phyloP scores from a whole-genome alignment of 2,888 invertebrate genomes.

The Arenicola marina region DNA sequence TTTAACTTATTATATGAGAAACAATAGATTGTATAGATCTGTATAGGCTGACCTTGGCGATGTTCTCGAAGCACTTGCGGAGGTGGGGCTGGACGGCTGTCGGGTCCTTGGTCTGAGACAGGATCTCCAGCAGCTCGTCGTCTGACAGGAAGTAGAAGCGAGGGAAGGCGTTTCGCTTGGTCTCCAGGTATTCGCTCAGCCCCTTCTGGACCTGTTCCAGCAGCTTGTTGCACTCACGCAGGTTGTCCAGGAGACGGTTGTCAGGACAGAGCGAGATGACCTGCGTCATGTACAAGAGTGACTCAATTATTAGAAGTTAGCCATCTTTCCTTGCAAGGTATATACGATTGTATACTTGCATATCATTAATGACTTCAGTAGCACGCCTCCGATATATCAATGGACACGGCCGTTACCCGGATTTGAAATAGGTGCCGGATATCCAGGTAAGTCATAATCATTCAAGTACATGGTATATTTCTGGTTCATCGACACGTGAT shows the following conservation, averaged over 20 bases:
- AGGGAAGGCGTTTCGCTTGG: slow-evolving; percentile 65
- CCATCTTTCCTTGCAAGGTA: too few relatives aligned
- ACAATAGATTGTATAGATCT: background rate
- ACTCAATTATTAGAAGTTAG: too few relatives aligned
- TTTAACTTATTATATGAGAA: background rate
- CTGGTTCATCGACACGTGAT: too few relatives aligned
- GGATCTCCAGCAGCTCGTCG: slow-evolving; percentile 62
- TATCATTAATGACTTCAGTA: too few relatives aligned
- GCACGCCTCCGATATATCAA: too few relatives aligned
- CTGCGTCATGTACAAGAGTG: too few relatives aligned
- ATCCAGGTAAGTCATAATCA: too few relatives aligned
- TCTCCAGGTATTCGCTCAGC: slow-evolving; percentile 62
- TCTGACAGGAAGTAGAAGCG: slow-evolving; percentile 63
- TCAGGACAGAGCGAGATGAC: slow-evolving; percentile 61
- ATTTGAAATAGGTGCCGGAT: too few relatives aligned
- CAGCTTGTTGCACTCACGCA: slow-evolving; percentile 72
- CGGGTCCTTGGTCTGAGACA: slow-evolving; percentile 63
- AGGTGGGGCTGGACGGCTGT: slow-evolving; percentile 68
- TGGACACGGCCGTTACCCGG: too few relatives aligned
- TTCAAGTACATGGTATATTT: too few relatives aligned
- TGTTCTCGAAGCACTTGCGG: slow-evolving; percentile 82
- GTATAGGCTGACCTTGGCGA: slow-evolving; percentile 68
- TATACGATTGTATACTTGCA: too few relatives aligned
- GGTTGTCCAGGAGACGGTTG: slow-evolving; percentile 69
- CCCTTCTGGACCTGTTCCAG: slow-evolving; percentile 63